phyloP scores from a whole-genome alignment of 2,113 vertebrate species.

The Pluvialis apricaria region DNA sequence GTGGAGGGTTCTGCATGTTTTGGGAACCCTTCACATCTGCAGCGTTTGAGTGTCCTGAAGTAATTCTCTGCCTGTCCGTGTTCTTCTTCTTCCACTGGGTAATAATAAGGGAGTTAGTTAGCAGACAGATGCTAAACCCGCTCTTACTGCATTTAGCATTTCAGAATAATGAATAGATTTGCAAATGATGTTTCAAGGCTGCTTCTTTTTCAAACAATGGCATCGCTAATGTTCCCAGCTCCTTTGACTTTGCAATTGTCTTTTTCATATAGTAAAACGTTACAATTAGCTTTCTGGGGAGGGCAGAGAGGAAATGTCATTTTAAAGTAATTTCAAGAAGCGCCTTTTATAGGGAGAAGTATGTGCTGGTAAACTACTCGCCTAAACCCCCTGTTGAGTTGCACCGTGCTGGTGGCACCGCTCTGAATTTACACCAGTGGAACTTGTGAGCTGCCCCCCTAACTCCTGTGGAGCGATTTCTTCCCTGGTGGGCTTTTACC shows the following conservation, averaged over 20 bases:
- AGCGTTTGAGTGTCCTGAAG: background rate
- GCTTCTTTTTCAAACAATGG: conserved; percentile 61
- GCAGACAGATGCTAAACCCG: conserved; percentile 58
- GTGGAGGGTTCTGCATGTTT: background rate
- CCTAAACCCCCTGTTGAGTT: background rate
- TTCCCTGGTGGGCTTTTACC: background rate
- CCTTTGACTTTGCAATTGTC: conserved; percentile 42
- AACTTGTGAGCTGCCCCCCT: background rate
- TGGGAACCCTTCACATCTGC: conserved; percentile 21
- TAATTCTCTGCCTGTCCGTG: background rate
- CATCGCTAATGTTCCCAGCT: conserved; percentile 53
- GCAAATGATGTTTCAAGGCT: conserved; percentile 59
- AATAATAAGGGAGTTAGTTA: conserved; percentile 48
- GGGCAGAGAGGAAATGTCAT: background rate
- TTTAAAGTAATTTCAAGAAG: background rate
- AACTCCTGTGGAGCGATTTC: background rate
- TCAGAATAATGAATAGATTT: conserved; percentile 70
- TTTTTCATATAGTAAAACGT: background rate
- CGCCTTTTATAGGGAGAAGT: background rate
- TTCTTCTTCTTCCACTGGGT: conserved; percentile 35
- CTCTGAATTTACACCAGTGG: background rate
- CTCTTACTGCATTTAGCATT: conserved; percentile 46
- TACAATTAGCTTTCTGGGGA: background rate
- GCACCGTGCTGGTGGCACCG: background rate
- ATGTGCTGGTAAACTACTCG: background rate